These are phyloP conservation scores for Parapristionchus giblindavisi DNA, from an alignment of 2,888 invertebrate species.

Conservation along the genomic window DNA sequence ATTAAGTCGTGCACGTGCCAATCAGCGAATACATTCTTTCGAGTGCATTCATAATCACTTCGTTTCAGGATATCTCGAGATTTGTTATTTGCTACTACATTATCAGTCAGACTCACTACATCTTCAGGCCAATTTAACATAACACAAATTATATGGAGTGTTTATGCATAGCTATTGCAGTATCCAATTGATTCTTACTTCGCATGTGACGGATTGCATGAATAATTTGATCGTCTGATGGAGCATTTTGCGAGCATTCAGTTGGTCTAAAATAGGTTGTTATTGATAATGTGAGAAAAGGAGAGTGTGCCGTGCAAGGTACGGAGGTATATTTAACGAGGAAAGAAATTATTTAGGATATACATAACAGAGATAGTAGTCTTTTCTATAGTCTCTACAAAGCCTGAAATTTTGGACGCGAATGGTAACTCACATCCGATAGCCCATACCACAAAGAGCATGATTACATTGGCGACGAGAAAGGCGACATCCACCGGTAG, in stretches of 20 bases:
- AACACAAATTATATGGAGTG: too few species aligned
- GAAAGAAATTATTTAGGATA: background rate
- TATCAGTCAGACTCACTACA: too few species aligned
- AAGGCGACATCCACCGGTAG: conserved; percentile 83
- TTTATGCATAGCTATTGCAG: too few species aligned
- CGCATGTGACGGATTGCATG: conserved; percentile 78
- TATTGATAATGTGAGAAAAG: too few species aligned
- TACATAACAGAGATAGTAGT: background rate
- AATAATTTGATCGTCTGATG: conserved; percentile 89
- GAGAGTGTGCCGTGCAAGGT: too few species aligned
- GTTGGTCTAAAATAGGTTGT: conserved; percentile 27
- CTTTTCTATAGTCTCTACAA: background rate
- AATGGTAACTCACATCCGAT: conserved; percentile 74
- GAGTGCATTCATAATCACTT: too few species aligned
- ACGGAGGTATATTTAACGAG: background rate
- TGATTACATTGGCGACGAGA: conserved; percentile 79
- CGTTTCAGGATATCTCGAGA: too few species aligned
- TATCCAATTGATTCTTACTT: conserved; percentile 70
- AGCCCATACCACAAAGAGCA: conserved; percentile 80
- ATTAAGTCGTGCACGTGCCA: too few species aligned
- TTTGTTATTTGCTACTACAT: too few species aligned
- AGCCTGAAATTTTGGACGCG: background rate
- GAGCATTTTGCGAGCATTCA: conserved; percentile 78
- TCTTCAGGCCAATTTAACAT: too few species aligned
- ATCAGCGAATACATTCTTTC: too few species aligned